phyloP scores from a whole-genome alignment of 2,113 vertebrate species.

The Phyllostomus hastatus region DNA sequence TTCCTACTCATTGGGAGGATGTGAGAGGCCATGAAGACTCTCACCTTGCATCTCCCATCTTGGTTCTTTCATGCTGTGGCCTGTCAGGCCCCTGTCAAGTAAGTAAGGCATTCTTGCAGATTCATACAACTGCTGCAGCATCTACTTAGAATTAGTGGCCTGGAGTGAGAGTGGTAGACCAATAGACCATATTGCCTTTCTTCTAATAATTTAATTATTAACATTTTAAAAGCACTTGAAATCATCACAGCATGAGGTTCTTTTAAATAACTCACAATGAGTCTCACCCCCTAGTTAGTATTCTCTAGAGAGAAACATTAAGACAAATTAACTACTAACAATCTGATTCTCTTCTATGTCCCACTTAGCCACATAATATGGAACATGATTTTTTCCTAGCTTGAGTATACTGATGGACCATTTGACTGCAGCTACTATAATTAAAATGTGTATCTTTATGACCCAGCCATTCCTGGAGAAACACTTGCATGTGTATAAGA shows the following conservation, averaged over 20 bases:
- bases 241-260: slow-evolving; percentile 68
- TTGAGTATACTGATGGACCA: not conserved
- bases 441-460: not conserved
- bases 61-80: not conserved
- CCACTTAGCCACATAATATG: slow-evolving; percentile 29
- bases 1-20: not conserved
- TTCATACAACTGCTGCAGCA: not conserved
- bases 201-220: slow-evolving; percentile 66
- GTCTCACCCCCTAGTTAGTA: slow-evolving; percentile 39
- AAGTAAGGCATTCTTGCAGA: not conserved
- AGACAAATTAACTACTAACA: slow-evolving; percentile 68
- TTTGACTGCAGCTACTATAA: slow-evolving; percentile 53
- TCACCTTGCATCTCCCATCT: not conserved
- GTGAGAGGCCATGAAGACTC: not conserved
- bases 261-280: slow-evolving; percentile 68
- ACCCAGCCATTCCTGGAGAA: slow-evolving; percentile 19
- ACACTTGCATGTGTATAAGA: not conserved
- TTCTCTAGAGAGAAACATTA: slow-evolving; percentile 61
- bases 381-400: not conserved
- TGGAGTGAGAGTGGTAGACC: not conserved
- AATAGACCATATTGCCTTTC: not conserved
- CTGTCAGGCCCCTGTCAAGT: not conserved
- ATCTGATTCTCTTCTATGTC: slow-evolving; percentile 47
- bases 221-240: slow-evolving; percentile 65
- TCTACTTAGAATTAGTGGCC: not conserved